phyloP scores from a whole-genome alignment of 2,113 vertebrate species.

The Bubo blakistoni region DNA sequence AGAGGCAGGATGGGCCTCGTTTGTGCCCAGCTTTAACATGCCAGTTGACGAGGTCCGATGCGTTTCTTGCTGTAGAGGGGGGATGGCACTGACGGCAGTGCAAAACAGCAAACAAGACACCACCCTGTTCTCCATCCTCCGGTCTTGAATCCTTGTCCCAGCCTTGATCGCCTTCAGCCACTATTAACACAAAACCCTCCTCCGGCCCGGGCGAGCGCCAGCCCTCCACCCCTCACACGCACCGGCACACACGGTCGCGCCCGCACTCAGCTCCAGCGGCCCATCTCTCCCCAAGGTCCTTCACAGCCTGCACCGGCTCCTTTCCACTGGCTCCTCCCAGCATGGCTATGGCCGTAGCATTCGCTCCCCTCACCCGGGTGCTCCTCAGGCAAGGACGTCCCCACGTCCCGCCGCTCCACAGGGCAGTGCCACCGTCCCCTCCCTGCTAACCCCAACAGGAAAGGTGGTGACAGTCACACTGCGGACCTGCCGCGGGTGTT shows the following conservation, averaged over 20 bases:
- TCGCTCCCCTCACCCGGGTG: fast-evolving
- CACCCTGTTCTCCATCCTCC: background rate
- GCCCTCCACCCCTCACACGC: too few relatives aligned
- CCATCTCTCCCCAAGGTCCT: background rate
- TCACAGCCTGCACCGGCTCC: too few relatives aligned
- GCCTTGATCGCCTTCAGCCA: background rate
- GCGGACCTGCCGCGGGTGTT: fast-evolving
- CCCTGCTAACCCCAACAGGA: too few relatives aligned
- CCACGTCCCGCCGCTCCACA: fast-evolving
- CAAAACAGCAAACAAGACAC: background rate
- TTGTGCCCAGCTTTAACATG: fast-evolving
- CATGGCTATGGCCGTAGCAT: fast-evolving
- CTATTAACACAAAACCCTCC: background rate
- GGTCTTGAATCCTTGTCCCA: background rate
- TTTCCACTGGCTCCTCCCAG: background rate
- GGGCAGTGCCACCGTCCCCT: background rate
- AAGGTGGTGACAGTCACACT: background rate
- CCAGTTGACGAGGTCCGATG: background rate
- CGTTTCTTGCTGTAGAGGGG: background rate
- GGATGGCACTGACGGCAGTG: background rate
- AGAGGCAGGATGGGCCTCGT: background rate
- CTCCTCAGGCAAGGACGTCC: fast-evolving
- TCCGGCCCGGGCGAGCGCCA: fast-evolving
- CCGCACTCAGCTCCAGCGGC: fast-evolving
- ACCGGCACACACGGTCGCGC: background rate